Conservation (phyloP, 2,888 invertebrate species). For the Ariolimax columbianus region DNA sequence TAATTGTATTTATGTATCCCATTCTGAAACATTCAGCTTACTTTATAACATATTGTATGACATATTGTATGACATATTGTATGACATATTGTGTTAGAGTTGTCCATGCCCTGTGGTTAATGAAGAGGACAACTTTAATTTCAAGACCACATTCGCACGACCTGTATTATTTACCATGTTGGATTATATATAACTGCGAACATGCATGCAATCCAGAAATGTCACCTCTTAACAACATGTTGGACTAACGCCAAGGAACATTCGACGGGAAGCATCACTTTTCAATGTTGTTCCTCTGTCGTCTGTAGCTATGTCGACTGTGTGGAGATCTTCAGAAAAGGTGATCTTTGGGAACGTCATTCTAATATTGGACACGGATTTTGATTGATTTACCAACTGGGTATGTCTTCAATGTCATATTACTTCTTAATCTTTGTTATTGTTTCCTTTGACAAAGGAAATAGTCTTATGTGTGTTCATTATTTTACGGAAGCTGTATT, state of each 20-base stretch:
- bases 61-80: too few relatives aligned
- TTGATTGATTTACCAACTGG: slow-evolving; percentile 2
- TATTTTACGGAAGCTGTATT: too few relatives aligned
- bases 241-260: background rate
- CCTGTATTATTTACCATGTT: background rate
- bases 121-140: background rate
- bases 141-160: background rate
- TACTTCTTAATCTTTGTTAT: too few relatives aligned
- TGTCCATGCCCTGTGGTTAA: too few relatives aligned
- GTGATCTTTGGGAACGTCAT: background rate
- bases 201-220: background rate
- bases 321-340: background rate
- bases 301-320: background rate
- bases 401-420: background rate
- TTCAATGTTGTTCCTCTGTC: background rate
- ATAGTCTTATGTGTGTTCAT: too few relatives aligned
- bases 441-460: too few relatives aligned
- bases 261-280: background rate
- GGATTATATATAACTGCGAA: background rate
- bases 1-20: too few relatives aligned
- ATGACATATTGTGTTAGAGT: too few relatives aligned
- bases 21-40: too few relatives aligned
- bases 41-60: too few relatives aligned
- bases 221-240: background rate
- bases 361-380: background rate